These are phyloP conservation scores for Pachyseris speciosa DNA, from an alignment of 64 coral and sea anemone genomes.

Conservation along the genomic window DNA sequence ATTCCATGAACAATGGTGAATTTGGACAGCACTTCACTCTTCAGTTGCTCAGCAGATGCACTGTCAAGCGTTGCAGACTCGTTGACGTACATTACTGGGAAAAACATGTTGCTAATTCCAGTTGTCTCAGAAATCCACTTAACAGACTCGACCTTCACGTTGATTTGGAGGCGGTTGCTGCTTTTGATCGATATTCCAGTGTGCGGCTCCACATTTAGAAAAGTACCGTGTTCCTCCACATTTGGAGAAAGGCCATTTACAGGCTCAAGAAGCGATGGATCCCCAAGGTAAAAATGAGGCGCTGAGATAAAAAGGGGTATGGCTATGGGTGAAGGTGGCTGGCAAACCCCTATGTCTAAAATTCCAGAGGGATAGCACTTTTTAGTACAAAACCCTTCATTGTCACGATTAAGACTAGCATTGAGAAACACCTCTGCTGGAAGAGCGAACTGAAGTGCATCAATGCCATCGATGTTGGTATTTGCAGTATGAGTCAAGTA, in stretches of 20 bases:
- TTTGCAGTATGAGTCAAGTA: constrained; percentile 61
- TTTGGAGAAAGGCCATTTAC: constrained; percentile 82
- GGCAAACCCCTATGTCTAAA: constrained; percentile 88
- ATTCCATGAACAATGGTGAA: constrained; percentile 80
- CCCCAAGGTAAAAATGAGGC: constrained; percentile 94
- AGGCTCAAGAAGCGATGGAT: constrained; percentile 33
- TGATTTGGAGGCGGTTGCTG: constrained; percentile 84
- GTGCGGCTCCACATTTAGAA: constrained; percentile 84
- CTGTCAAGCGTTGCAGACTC: constrained; percentile 79
- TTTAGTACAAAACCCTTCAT: constrained; percentile 82
- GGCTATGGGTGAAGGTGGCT: constrained; percentile 62
- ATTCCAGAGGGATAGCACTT: constrained; percentile 93
- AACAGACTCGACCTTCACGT: constrained; percentile 77
- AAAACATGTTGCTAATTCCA: constrained; percentile 67
- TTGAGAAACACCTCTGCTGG: constrained; percentile 77
- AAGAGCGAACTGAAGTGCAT: constrained; percentile 65
- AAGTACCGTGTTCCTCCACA: constrained; percentile 82
- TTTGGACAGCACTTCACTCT: constrained; percentile 75
- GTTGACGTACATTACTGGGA: constrained; percentile 89
- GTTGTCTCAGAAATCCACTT: constrained; percentile 46
- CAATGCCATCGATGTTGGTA: constrained; percentile 63
- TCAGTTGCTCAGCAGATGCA: constrained; percentile 58
- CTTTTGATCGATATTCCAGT: constrained; percentile 82
- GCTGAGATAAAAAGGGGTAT: constrained; percentile 92
- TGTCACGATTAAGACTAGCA: constrained; percentile 73